Evolutionary conservation across 1,140 invertebrate genomes (phyloP).

Genomic region (Babylonia areolata): DNA sequence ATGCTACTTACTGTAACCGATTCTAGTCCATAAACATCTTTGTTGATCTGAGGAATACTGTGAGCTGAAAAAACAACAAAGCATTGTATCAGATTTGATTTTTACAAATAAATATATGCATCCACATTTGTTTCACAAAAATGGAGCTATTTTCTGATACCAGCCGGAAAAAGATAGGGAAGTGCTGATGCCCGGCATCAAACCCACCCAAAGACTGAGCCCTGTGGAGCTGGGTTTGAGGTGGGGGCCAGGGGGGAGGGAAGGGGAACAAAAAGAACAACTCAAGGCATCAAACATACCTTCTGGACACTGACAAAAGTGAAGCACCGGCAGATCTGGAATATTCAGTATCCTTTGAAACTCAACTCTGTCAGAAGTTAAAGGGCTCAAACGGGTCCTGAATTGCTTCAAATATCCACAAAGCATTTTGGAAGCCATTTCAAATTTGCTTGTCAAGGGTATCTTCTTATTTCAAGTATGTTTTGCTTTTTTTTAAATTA

Average conservation of each 20-base stretch:
- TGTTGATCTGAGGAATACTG: constrained; percentile 66
- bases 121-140: no score
- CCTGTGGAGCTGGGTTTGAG: no score
- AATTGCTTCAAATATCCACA: constrained; percentile 12
- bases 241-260: no score
- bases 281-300: no score
- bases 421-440: constrained; percentile 8
- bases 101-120: no score
- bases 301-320: not conserved
- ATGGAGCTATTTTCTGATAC: no score
- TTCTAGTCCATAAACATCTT: constrained; percentile 69
- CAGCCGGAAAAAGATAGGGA: no score
- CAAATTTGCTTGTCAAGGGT: not conserved
- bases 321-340: not conserved
- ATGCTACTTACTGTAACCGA: constrained; percentile 57
- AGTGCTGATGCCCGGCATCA: no score
- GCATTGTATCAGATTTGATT: no score
- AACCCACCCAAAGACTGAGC: no score
- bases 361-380: not conserved
- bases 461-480: not conserved
- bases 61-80: constrained; percentile 55
- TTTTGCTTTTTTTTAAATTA: no score
- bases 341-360: not conserved
- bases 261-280: no score
- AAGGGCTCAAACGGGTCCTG: not conserved